Evolutionary conservation across 2,888 invertebrate genomes (phyloP).

Genomic region (Parapristionchus giblindavisi): DNA sequence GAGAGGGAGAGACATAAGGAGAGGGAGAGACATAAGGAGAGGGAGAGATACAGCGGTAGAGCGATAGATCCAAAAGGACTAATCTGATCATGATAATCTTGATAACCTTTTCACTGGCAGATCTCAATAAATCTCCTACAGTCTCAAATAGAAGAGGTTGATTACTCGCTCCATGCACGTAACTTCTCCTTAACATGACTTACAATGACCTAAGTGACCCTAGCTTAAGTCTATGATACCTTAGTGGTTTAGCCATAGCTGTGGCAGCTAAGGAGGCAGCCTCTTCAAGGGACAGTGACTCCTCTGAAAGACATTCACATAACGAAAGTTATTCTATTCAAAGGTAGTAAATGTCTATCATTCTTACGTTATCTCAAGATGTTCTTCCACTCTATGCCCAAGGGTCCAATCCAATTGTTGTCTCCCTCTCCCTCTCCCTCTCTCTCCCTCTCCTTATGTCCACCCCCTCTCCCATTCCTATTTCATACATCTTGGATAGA

Average conservation of each 20-base stretch:
- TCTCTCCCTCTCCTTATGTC: background rate
- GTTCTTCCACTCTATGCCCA: background rate
- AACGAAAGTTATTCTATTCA: background rate
- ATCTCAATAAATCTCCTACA: conserved; percentile 63
- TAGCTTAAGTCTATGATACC: background rate
- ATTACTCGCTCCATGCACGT: conserved; percentile 63
- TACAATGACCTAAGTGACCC: background rate
- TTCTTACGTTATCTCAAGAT: too few species aligned
- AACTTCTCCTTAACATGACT: conserved; percentile 50
- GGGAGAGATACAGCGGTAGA: too few species aligned
- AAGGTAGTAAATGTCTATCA: too few species aligned
- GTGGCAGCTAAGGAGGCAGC: conserved; percentile 48
- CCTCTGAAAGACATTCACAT: conserved; percentile 47
- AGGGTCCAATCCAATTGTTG: background rate
- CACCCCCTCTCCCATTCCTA: background rate
- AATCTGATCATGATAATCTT: too few species aligned
- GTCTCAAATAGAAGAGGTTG: conserved; percentile 65
- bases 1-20: too few species aligned
- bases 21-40: too few species aligned
- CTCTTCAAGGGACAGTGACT: conserved; percentile 55
- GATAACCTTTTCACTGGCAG: conserved; percentile 61
- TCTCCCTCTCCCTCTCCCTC: background rate
- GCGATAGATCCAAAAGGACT: too few species aligned
- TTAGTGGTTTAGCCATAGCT: conserved; percentile 33
- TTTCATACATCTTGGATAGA: too few species aligned